Conservation (phyloP, 2,113 vertebrate species). For the Apaloderma vittatum region DNA sequence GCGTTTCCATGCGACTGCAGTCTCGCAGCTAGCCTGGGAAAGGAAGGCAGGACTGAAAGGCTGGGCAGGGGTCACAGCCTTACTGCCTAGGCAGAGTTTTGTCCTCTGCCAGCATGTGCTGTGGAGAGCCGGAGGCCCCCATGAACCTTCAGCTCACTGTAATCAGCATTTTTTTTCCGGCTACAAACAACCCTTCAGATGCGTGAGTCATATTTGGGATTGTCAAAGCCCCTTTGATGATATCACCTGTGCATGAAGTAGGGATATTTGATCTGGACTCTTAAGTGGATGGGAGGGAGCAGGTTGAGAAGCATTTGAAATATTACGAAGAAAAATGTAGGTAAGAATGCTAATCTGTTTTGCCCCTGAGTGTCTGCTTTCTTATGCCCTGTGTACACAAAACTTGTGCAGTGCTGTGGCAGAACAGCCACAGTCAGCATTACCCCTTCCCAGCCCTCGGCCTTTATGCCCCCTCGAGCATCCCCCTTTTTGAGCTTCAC, state of each 20-base stretch:
- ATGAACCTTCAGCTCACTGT: background rate
- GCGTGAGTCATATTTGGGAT: background rate
- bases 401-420: background rate
- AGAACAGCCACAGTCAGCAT: background rate
- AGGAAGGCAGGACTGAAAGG: background rate
- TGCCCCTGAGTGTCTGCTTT: background rate
- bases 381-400: background rate
- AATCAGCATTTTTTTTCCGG: background rate
- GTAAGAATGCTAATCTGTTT: background rate
- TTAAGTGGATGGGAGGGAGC: background rate
- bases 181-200: background rate
- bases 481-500: conserved; percentile 66
- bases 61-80: conserved; percentile 33
- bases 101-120: background rate
- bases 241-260: background rate
- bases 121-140: background rate
- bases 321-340: background rate
- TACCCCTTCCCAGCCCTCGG: background rate
- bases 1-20: background rate
- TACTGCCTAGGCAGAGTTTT: background rate
- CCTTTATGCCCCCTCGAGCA: background rate
- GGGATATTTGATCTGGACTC: background rate
- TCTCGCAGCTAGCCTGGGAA: background rate
- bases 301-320: background rate
- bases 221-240: background rate